phyloP scores from a whole-genome alignment of 2,888 invertebrate species.

The Harpagoxenus sublaevis region DNA sequence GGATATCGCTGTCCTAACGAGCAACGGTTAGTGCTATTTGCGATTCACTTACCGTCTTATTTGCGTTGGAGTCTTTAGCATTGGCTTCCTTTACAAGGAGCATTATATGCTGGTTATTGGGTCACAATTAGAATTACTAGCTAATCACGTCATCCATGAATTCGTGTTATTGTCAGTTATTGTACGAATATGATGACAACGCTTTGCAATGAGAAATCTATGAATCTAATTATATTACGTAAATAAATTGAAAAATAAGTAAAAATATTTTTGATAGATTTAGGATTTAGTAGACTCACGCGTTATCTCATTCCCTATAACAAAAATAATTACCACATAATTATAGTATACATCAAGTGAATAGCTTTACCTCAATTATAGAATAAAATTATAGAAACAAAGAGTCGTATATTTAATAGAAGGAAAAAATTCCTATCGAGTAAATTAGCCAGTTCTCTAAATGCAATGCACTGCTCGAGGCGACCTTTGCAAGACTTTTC shows the following conservation, averaged over 20 bases:
- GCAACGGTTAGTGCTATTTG: conserved; percentile 21
- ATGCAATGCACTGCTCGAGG: conserved; percentile 10
- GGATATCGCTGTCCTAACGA: conserved; percentile 46
- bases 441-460: conserved; percentile 32
- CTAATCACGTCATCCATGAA: neutral
- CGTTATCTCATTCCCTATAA: neutral
- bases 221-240: neutral
- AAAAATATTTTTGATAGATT: neutral
- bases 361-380: neutral
- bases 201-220: neutral
- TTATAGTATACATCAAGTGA: neutral
- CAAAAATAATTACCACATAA: neutral
- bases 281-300: neutral
- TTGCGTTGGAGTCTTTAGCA: conserved; percentile 17
- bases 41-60: conserved; percentile 5
- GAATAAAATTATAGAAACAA: conserved; percentile 24
- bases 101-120: conserved; percentile 2
- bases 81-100: conserved; percentile 12
- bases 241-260: neutral
- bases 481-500: conserved; percentile 17
- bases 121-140: conserved; percentile 11
- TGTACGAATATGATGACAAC: neutral
- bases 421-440: conserved; percentile 11
- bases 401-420: neutral
- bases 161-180: neutral